Evolutionary conservation across 2,113 vertebrate species (phyloP), one percentile per base, ranked within the genome.

Genomic region (Aphyosemion australe): DNA sequence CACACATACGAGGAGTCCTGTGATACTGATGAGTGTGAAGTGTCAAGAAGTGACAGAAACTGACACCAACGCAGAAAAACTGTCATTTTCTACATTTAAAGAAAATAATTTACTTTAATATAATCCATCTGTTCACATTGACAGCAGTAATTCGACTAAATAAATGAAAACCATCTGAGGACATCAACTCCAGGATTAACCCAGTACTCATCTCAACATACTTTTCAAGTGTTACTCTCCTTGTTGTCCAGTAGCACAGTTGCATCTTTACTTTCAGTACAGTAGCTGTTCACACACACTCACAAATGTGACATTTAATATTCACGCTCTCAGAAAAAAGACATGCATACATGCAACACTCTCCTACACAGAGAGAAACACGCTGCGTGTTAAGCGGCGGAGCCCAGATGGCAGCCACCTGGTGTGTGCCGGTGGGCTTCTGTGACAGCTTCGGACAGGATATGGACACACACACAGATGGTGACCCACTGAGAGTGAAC

Each of bases 371-470:
- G 61, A 46, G 61, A 46, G 57, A 79, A 37, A 32, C 84, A 69
- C 79, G 83, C 84, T 82, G 85, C 37, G 88, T 80, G 83, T 81
- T 91, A 81, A 88, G 83, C 67, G 65, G 65, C 51, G 4, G 69
- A 71, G 71, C 87, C 82, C 89, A 91, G 89, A 90, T 92, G 89
- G 90, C 77, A 52, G 78, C 85, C 90, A 85, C 84, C 87, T 87
- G 80, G 79, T 81, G 86, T 55, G 87, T 69, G 74, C 69, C 80
- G 74, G 83, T 88, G 80, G 84, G 78, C 73, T 83, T 77, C 72
- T 79, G 76, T 31, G 6, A 80, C 48, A 80, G 47, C 69, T 80
- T 57, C 13, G 72, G 77, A 88, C 80, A 80, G 77, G 81, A 84
- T 82, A 76, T 80, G 75, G 58, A 65, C 79, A 74, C 82, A 82